Evolutionary conservation across 2,888 invertebrate genomes (phyloP), one percentile per base, ranked within the genome.

Genomic region (Apodemia zela): DNA sequence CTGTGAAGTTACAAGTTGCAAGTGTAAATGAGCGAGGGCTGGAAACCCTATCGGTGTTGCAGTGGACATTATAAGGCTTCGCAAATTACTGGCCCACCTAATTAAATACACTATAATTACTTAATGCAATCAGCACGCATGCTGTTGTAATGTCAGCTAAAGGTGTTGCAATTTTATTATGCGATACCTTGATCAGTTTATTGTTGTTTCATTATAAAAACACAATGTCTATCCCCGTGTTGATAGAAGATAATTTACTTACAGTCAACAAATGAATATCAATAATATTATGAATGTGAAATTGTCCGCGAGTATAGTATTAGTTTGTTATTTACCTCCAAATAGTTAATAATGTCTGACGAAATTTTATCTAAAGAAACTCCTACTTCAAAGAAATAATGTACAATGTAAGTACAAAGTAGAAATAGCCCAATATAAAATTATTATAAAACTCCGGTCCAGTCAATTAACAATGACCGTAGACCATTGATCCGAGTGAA

Each of bases 41-140:
- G 75, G 89, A 89, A 90, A 80, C 90, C 90, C 76, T 86, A 84
- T 68, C 73, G 71, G 66, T 77, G 80, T 77, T 78, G 79, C 82
- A 78, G 73, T 65, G 65, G 67, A 54, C 13, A 75, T 71, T 68
- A 65, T 84, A 82, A 58, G 85, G 90, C 84, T 89, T 90, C 90
- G 73, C 78, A 89, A 90, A 89, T 90, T 89, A 89, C 87, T 79
- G 76, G 78, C 77, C 73, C 77, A 74, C 83, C 62, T 89, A 89
- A 90, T 90, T 89, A 90, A 87, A 88, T 89, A 88, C 86, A 77
- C 73, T 80, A 81, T 88, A 85, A 89, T 88, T 89, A 87, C 81
- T 85, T 87, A 87, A 87, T 87, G 85, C 86, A 87, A 84, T 84
- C 86, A 85, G 79, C 75, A 73, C 61, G 63, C 58, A 29, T 58